Evolutionary conservation across 2,888 invertebrate species (phyloP).

Genomic region (Melipona bicolor): DNA sequence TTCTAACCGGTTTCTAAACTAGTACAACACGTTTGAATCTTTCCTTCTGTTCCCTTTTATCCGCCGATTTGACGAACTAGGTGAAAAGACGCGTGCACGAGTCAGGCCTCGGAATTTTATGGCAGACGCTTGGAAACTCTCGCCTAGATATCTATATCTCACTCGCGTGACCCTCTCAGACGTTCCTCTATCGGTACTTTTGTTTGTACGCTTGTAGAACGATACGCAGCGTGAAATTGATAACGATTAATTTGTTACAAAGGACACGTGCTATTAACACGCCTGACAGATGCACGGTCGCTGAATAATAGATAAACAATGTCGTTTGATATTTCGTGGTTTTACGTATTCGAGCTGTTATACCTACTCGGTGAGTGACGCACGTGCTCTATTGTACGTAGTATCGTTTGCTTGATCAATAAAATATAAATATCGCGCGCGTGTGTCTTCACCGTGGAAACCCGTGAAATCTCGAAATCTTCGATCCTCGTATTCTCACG

Average conservation of each 20-base stretch:
- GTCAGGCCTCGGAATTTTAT: not conserved
- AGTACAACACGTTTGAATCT: constrained; percentile 67
- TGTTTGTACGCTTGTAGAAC: too few relatives aligned
- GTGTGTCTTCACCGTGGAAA: not conserved
- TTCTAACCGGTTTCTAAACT: constrained; percentile 72
- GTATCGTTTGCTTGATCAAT: constrained; percentile 53
- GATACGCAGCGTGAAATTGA: not conserved
- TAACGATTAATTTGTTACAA: constrained; percentile 27
- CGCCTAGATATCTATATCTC: not conserved
- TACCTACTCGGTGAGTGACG: constrained; percentile 45
- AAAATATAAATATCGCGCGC: constrained; percentile 59
- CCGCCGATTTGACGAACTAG: constrained; percentile 45
- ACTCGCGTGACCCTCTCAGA: not conserved
- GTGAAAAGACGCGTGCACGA: constrained; percentile 24
- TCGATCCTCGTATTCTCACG: not conserved
- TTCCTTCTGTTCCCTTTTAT: constrained; percentile 54
- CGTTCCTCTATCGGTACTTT: not conserved
- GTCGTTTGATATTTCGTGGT: constrained; percentile 46
- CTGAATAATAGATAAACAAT: constrained; percentile 35
- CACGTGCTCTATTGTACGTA: constrained; percentile 51
- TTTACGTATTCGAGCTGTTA: constrained; percentile 7
- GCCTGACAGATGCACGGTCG: not conserved
- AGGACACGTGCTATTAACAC: constrained; percentile 33
- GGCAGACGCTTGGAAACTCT: not conserved
- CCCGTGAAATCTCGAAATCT: not conserved